These are phyloP conservation scores for Hybognathus amarus DNA, from an alignment of 2,797 vertebrate species.

Conservation along the genomic window DNA sequence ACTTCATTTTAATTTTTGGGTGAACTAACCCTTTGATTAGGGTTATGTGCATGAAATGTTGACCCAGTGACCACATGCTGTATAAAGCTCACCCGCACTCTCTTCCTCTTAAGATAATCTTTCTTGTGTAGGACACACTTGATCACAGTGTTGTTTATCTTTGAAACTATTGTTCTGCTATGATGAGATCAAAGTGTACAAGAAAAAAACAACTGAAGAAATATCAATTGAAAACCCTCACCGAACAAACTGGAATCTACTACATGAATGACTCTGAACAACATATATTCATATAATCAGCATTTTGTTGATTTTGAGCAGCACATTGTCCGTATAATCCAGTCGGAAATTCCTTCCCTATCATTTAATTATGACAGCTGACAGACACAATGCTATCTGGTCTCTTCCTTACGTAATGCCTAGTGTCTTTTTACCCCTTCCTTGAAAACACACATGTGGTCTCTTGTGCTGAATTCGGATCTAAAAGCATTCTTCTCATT, in stretches of 20 bases:
- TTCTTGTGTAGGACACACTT: constrained; percentile 25
- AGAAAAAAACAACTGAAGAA: constrained; percentile 40
- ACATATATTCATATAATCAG: constrained; percentile 16
- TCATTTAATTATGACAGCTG: constrained; percentile 77
- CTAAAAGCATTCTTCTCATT: constrained; percentile 57
- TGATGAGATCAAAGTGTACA: neutral
- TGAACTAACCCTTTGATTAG: no score
- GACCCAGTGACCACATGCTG: constrained; percentile 40
- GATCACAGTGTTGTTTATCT: constrained; percentile 31
- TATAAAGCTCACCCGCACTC: neutral
- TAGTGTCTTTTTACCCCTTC: constrained; percentile 53
- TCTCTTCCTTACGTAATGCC: constrained; percentile 64
- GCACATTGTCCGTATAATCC: constrained; percentile 43
- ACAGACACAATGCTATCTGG: constrained; percentile 77
- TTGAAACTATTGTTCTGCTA: constrained; percentile 6
- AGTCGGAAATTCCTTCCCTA: constrained; percentile 71
- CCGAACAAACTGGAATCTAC: constrained; percentile 22
- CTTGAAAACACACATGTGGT: constrained; percentile 1
- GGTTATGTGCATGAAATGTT: constrained; percentile 1
- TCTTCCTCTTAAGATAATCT: constrained; percentile 36
- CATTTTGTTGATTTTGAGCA: constrained; percentile 48
- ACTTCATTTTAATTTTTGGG: no score
- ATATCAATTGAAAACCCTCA: constrained; percentile 9
- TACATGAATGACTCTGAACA: neutral
- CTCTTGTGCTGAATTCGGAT: constrained; percentile 54